phyloP scores from a whole-genome alignment of 1,140 invertebrate genomes.

The Heliconius melpomene region DNA sequence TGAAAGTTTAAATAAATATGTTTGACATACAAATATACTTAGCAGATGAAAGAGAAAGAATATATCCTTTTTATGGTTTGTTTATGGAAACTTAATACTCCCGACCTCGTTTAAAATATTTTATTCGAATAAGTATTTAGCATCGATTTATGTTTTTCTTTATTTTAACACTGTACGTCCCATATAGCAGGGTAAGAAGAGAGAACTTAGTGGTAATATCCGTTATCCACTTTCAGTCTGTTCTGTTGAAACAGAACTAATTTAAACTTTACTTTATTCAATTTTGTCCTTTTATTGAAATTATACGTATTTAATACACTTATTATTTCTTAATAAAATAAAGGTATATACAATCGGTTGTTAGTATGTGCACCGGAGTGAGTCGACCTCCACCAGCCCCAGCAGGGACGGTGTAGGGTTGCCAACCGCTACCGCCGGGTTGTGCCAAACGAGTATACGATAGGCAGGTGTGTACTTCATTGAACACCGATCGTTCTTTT shows the following conservation, averaged over 20 bases:
- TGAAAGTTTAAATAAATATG: background rate
- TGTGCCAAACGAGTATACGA: too few relatives aligned
- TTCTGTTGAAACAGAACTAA: background rate
- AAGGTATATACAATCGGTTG: background rate
- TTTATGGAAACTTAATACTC: background rate
- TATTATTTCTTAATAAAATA: background rate
- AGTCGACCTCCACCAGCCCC: background rate
- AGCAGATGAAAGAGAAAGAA: background rate
- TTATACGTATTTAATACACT: background rate
- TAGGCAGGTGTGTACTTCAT: too few relatives aligned
- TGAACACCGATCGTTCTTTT: background rate
- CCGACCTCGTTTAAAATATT: background rate
- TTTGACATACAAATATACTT: background rate
- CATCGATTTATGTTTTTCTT: too few relatives aligned
- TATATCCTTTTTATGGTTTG: background rate
- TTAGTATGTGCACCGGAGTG: slow-evolving; percentile 16
- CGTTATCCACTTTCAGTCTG: too few relatives aligned
- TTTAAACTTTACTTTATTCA: background rate
- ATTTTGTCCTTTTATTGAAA: background rate
- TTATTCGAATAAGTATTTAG: background rate
- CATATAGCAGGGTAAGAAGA: too few relatives aligned
- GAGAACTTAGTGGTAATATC: too few relatives aligned
- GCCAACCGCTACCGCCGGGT: too few relatives aligned
- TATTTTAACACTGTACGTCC: too few relatives aligned
- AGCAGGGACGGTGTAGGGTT: background rate